A percentile compares a stretch with the other conserved stretches of the same genome.
Conservation (phyloP, 2,113 vertebrate species). For the Toxostoma redivivum region DNA sequence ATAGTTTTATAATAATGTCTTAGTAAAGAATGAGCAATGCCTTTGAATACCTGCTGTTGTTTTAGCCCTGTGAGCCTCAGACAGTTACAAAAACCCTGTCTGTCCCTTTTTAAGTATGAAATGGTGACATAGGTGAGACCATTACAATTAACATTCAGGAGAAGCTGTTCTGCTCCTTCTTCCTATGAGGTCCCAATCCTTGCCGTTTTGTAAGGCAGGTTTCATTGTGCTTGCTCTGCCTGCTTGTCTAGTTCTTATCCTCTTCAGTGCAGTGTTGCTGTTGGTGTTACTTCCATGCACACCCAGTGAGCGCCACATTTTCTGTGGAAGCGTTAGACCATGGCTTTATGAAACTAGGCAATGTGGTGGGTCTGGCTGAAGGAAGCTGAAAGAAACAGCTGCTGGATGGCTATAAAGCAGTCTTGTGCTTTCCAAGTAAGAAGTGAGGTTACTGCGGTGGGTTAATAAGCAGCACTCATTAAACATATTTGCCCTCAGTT, state of each 20-base stretch:
- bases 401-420: background rate
- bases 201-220: background rate
- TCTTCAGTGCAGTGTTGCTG: background rate
- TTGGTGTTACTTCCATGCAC: background rate
- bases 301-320: background rate
- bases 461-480: background rate
- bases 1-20: too few species aligned
- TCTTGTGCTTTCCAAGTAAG: background rate
- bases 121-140: too few species aligned
- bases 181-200: background rate
- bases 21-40: background rate
- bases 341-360: background rate
- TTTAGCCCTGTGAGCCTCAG: background rate
- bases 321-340: background rate
- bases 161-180: background rate
- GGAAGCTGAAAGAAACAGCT: background rate
- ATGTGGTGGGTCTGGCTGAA: background rate
- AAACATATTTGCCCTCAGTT: background rate
- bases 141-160: background rate
- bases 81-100: background rate
- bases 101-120: background rate
- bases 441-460: background rate
- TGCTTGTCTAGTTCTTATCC: conserved; percentile 2
- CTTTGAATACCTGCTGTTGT: background rate
- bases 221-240: background rate